Conservation (phyloP, 2,888 invertebrate species). For the Heteropelma amictum region DNA sequence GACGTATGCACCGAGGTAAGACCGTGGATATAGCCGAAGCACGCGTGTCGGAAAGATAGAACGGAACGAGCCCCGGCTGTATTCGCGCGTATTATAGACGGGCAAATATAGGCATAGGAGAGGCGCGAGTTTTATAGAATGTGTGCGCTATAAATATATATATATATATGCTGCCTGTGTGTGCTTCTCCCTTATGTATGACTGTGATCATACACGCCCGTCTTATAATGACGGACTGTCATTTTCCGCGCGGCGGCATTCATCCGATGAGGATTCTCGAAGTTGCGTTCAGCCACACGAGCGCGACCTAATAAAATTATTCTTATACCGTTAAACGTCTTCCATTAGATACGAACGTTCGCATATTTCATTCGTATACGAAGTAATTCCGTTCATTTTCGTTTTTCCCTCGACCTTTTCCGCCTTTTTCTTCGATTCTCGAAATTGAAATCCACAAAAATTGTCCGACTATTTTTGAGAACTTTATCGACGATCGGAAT, state of each 20-base stretch:
- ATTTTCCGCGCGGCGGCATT: constrained; percentile 62
- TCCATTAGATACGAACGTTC: too few relatives aligned
- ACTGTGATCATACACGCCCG: constrained; percentile 35
- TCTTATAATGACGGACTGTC: constrained; percentile 69
- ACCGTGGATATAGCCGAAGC: constrained; percentile 35
- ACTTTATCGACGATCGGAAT: too few relatives aligned
- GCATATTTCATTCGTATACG: too few relatives aligned
- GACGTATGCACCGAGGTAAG: constrained; percentile 40
- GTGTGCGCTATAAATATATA: background rate
- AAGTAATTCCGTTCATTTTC: too few relatives aligned
- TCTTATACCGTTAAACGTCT: too few relatives aligned
- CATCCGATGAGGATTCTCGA: constrained; percentile 53
- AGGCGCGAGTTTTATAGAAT: constrained; percentile 1
- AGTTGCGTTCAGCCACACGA: too few relatives aligned
- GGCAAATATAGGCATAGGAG: background rate
- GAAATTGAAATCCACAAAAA: too few relatives aligned
- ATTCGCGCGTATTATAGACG: constrained; percentile 14
- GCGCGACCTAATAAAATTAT: too few relatives aligned
- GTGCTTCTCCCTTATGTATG: constrained; percentile 3
- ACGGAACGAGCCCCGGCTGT: background rate
- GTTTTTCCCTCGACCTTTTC: too few relatives aligned
- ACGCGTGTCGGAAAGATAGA: constrained; percentile 39
- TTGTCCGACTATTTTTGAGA: too few relatives aligned
- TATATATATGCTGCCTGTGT: background rate
- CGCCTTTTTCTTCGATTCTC: too few relatives aligned